Evolutionary conservation across 2,888 invertebrate genomes (phyloP), one percentile per base, ranked within the genome.

Genomic region (Drosophila maculinotata): DNA sequence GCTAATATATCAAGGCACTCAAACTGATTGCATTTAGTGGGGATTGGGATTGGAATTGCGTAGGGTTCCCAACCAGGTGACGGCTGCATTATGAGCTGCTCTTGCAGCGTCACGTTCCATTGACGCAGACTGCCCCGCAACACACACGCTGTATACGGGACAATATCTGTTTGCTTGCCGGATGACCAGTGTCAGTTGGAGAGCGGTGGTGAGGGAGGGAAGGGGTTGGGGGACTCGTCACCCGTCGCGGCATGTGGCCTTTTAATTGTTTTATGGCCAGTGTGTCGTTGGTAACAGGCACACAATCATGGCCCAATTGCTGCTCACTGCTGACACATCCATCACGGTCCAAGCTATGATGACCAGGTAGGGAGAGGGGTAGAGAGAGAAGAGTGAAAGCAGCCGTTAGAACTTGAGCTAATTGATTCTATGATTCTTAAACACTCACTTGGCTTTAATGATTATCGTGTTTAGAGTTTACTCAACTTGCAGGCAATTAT

Each of bases 31-130:
- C 78, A 68, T 80, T 83, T 68, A 78, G 79, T 9, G 35, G 15
- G 5, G 14, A 8, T 7, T 1, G 3, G n/a, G 30, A 2, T 1
- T 44, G 62, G 42, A 31, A 42, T 28, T 36, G 53, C 41, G 23
- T 58, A 64, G 63, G 64, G 58, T 36, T 48, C 42, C 57, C 14
- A 26, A 28, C 45, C 47, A 39, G 68, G 42, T 58, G 58, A 52
- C 60, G 39, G 30, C 57, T 54, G 69, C 83, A 78, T 83, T 81
- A 81, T 80, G 78, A 65, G 76, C 17, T n/a, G 52, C 65, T 53
- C 53, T 84, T 82, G 81, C 81, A 81, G 14, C 59, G 79, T 74
- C 81, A 82, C 81, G 81, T 82, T 76, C 53, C 85, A 63, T 41
- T 66, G 53, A 41, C 28, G 36, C 58, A 59, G 54, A 53, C 69